Evolutionary conservation across 2,797 vertebrate genomes (phyloP), one percentile per base, ranked within the genome.

Genomic region (Diplodus puntazzo): DNA sequence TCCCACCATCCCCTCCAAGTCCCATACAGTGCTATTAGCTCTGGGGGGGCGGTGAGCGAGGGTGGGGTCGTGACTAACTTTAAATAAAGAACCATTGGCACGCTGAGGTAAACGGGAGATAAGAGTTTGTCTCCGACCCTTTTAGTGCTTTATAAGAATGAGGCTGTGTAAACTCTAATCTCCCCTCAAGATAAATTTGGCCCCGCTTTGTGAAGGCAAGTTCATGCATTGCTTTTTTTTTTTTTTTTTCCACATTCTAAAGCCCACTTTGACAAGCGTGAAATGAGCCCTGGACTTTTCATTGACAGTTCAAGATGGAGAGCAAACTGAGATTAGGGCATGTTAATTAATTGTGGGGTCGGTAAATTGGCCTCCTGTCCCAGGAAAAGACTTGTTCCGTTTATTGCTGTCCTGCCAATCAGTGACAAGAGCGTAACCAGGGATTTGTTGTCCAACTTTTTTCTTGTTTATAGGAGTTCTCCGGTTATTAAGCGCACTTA

Each of bases 331-430:
- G 91, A 92, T 93, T 92, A 92, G 79, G 79, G 82, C 80, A 71
- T 90, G 86, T 87, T 94, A 93, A 94, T 94, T 94, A 93, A 94
- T 93, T 87, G 88, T 65, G 88, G 92, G 91, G 90, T 92, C 30
- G 79, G 75, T 80, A 82, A 88, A 85, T 82, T 75, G 79, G 69
- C 82, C 78, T 72, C 74, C 60, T 60, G 23, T 72, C 73, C 54
- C 27, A 43, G 80, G 76, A 7, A 86, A 89, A 76, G 82, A 87
- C 79, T 82, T 62, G 52, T 61, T 77, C 70, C 43, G 58, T 81
- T 91, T 83, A 89, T 88, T 85, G 68, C 81, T 34, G 52, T 70
- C 69, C 82, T 87, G 89, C 63, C 80, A 78, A 71, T 87, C 84
- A 81, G 50, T 39, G 61, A 61, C 72, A 42, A 68, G 13, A 34